These are phyloP conservation scores for Alouatta palliata DNA, from an alignment of 2,113 vertebrate species.

Conservation along the genomic window DNA sequence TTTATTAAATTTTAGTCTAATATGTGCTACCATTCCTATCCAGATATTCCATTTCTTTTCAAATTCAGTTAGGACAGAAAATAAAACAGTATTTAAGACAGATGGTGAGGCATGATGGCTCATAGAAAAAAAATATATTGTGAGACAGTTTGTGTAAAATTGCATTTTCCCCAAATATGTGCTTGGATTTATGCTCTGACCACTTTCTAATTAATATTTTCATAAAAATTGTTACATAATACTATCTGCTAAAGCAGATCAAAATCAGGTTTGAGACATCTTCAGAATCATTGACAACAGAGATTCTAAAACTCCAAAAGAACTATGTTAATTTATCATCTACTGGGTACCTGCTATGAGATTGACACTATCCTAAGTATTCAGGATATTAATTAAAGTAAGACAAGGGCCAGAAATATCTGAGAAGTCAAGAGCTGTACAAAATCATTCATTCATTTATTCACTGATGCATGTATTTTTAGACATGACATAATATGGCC, in stretches of 20 bases:
- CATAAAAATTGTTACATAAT: constrained; percentile 2
- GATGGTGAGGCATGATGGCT: background rate
- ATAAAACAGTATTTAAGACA: constrained; percentile 46
- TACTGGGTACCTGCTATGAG: background rate
- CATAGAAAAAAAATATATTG: background rate
- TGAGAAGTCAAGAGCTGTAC: background rate
- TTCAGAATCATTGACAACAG: constrained; percentile 28
- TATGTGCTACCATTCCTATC: background rate
- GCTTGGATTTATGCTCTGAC: background rate
- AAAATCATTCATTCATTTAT: background rate
- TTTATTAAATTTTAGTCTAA: constrained; percentile 56
- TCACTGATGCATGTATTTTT: background rate
- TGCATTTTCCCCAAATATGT: background rate
- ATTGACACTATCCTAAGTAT: background rate
- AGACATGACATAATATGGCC: background rate
- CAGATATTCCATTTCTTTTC: constrained; percentile 43
- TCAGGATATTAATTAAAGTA: background rate
- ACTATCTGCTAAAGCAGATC: background rate
- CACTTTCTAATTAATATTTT: constrained; percentile 45
- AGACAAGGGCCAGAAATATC: background rate
- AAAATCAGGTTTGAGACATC: background rate
- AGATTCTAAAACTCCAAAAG: constrained; percentile 3
- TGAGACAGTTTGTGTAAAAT: background rate
- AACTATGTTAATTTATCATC: background rate
- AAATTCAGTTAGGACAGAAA: constrained; percentile 48